Base-by-base conservation (phyloP, 2,113 vertebrate species). In the Clarias macrocephalus region DNA sequence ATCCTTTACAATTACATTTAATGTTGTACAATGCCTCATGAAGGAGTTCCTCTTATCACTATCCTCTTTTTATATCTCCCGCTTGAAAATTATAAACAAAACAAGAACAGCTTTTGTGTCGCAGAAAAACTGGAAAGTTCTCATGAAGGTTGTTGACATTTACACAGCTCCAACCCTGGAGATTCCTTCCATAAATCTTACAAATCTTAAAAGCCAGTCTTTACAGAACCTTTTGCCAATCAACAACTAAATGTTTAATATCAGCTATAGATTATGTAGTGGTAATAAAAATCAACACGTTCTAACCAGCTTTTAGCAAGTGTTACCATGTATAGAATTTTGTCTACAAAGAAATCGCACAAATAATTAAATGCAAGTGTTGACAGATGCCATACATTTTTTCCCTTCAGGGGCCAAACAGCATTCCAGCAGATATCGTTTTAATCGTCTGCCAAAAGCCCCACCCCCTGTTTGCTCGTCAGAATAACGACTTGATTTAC, bases 391-490 rank as follows among this genome's bases (percentile, higher is more conserved):
- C 1, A 1, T 28, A 11, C 57, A 2, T 0, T 80, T 33, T 28
- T 89, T 52, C 52, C 60, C 10, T 59, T 52, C 60, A 99, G 98
- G 97, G 98, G 37, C 97, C 97, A 9, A 98, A 98, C 79, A 87
- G 94, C 82, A 97, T 98, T 88, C 97, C 98, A 8, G 96, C 97
- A 0, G 97, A 99, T 91, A 96, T 99, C 88, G 95, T 97, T 88
- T 99, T 99, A 54, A 91, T 97, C 0, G 94, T 99, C 10, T 96
- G 94, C 66, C 96, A 99, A 93, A 99, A 97, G 89, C 89, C 89
- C 15, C 98, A 99, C 72, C 91, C 94, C 0, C 89, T 94, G 48
- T 99, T 99, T 68, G 90, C 85, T 52, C 93, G 98, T 80, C 89
- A 92, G 0, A 83, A 92, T 0, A 88, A 97, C 86, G 90, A 98